Conservation (phyloP, 2,888 invertebrate genomes). For the Encarsia formosa region DNA sequence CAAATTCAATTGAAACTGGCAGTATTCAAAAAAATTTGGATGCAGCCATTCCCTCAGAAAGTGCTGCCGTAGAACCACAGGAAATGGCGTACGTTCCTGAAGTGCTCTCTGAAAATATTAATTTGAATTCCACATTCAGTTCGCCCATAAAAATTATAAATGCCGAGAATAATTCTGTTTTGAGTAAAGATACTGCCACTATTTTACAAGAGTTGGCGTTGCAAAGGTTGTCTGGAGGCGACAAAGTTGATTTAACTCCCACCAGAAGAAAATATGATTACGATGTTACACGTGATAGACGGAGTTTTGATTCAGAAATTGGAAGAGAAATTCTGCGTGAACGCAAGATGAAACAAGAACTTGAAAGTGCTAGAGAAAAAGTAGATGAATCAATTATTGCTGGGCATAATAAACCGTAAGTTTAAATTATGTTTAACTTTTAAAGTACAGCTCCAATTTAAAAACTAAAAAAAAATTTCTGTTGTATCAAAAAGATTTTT, state of each 20-base stretch:
- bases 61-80: conserved; percentile 44
- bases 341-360: conserved; percentile 50
- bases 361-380: conserved; percentile 43
- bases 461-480: too few species aligned
- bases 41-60: conserved; percentile 44
- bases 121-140: conserved; percentile 39
- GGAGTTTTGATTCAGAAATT: conserved; percentile 53
- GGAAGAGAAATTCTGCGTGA: conserved; percentile 53
- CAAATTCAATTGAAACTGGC: conserved; percentile 31
- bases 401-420: conserved; percentile 26
- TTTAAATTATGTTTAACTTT: too few species aligned
- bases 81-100: conserved; percentile 46
- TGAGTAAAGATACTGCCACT: conserved; percentile 45
- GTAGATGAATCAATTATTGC: conserved; percentile 39
- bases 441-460: too few species aligned
- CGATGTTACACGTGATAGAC: conserved; percentile 41
- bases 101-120: conserved; percentile 41
- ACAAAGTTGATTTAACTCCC: conserved; percentile 36
- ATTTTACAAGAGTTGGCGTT: conserved; percentile 47
- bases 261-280: conserved; percentile 38
- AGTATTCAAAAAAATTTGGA: conserved; percentile 35
- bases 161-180: conserved; percentile 41
- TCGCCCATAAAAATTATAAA: conserved; percentile 39
- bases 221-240: conserved; percentile 45
- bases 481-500: too few species aligned